Base-by-base conservation (phyloP, 1,140 invertebrate genomes). In the Drosophila bocki region DNA sequence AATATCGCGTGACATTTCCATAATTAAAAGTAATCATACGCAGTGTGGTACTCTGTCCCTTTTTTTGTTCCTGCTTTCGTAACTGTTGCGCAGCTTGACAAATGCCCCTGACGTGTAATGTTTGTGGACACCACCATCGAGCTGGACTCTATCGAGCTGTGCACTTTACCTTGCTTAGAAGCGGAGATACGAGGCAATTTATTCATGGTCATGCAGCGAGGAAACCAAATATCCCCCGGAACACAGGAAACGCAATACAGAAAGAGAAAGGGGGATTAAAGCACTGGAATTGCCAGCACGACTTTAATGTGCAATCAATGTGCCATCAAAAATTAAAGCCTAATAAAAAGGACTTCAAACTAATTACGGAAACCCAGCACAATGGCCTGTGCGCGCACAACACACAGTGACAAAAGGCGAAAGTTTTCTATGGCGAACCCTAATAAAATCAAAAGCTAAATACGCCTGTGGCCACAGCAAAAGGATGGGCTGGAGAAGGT, bases 361-460 rank as follows among this genome's bases (percentile, higher is more conserved):
- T 88, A 87, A 88, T 87, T 85, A 77, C 56, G 57, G 45, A 42
- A 61, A 41, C n/a, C 54, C 39, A 63, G 44, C 33, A 54, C 39
- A 68, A 74, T 42, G 33, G 8, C 11, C 47, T 33, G n/a, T 33
- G 5, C 5, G 26, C 35, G 39, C 56, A 59, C 59, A 63, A 41
- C 22, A 47, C 33, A 47, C 51, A 56, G 53, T 70, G 47, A 68
- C 67, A 54, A 62, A 47, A 53, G 67, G 33, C 57, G 37, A 69
- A 87, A 88, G 63, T 80, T 88, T 78, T 64, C 56, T 39, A 33
- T 9, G 37, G 50, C 41, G 65, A 80, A 64, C 63, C 80, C 58
- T 69, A 90, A 80, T 88, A 75, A 81, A 87, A 80, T 63, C 77
- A 48, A 75, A 68, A 69, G 53, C 77, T 48, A 72, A 87, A 74